Conservation (phyloP, 2,797 vertebrate genomes). For the Poecilia picta region DNA sequence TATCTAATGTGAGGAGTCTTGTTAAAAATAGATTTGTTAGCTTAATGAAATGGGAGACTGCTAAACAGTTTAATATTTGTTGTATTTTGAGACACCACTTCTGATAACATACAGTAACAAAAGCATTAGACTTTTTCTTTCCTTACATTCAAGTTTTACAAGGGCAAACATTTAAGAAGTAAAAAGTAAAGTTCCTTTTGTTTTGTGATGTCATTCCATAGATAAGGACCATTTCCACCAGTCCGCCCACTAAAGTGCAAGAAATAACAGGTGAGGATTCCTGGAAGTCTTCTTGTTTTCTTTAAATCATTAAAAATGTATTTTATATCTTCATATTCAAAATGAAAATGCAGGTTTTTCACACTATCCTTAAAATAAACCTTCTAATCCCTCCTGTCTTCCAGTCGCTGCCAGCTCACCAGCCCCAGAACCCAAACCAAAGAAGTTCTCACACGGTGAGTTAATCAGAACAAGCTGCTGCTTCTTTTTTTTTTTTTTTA, state of each 20-base stretch:
- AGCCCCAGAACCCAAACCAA: constrained; percentile 67
- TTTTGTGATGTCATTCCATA: constrained; percentile 36
- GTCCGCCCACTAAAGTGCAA: constrained; percentile 55
- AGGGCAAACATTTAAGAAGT: neutral
- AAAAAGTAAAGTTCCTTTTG: neutral
- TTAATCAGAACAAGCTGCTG: constrained; percentile 1
- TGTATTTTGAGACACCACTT: too few relatives aligned
- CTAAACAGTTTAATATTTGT: too few relatives aligned
- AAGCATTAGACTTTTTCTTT: neutral
- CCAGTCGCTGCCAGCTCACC: constrained; percentile 58
- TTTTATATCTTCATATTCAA: neutral
- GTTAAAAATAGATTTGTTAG: neutral
- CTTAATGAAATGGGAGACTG: neutral
- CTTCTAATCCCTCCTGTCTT: constrained; percentile 7
- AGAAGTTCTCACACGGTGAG: constrained; percentile 74
- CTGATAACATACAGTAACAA: too few relatives aligned
- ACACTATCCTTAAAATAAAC: neutral
- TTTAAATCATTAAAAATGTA: neutral
- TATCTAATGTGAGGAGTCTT: neutral
- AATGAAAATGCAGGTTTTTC: neutral
- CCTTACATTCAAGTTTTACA: neutral
- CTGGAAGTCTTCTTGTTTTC: neutral
- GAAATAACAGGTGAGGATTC: constrained; percentile 72
- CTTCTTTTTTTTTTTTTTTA: neutral
- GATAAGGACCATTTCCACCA: constrained; percentile 68